These are phyloP conservation scores for Fragum sueziense DNA, from an alignment of 2,888 invertebrate genomes.

Conservation along the genomic window DNA sequence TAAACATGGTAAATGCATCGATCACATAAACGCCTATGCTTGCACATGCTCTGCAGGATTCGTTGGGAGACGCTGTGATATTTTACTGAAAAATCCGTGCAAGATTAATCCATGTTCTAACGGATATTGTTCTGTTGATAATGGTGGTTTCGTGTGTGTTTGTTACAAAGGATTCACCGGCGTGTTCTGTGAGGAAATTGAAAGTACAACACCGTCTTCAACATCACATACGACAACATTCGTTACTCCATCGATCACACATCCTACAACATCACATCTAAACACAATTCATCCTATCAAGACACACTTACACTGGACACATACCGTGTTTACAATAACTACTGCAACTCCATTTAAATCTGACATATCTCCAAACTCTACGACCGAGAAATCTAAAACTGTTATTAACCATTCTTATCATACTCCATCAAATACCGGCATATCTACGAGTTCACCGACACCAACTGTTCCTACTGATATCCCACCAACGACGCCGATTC, in stretches of 20 bases:
- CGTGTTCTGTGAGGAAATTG: slow-evolving; percentile 25
- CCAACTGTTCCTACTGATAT: no score
- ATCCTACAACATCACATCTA: background rate
- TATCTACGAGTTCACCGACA: background rate
- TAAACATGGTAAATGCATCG: slow-evolving; percentile 38
- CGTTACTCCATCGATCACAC: background rate
- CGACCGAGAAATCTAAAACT: background rate
- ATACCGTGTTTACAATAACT: background rate
- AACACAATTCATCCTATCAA: background rate
- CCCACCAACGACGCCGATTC: background rate
- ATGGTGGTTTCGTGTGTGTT: slow-evolving; percentile 24
- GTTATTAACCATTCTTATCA: background rate
- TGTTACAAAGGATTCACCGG: slow-evolving; percentile 41
- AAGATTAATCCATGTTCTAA: slow-evolving; percentile 21
- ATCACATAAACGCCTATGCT: slow-evolving; percentile 40
- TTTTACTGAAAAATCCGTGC: slow-evolving; percentile 31
- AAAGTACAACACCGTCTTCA: background rate
- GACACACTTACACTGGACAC: no score
- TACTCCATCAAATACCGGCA: background rate
- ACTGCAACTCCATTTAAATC: background rate
- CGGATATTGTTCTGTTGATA: slow-evolving; percentile 35
- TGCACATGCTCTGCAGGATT: slow-evolving; percentile 36
- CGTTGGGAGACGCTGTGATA: slow-evolving; percentile 39
- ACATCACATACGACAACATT: background rate
- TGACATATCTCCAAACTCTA: background rate